phyloP scores from a whole-genome alignment of 2,888 invertebrate genomes.

The Pristionchus fissidentatus region DNA sequence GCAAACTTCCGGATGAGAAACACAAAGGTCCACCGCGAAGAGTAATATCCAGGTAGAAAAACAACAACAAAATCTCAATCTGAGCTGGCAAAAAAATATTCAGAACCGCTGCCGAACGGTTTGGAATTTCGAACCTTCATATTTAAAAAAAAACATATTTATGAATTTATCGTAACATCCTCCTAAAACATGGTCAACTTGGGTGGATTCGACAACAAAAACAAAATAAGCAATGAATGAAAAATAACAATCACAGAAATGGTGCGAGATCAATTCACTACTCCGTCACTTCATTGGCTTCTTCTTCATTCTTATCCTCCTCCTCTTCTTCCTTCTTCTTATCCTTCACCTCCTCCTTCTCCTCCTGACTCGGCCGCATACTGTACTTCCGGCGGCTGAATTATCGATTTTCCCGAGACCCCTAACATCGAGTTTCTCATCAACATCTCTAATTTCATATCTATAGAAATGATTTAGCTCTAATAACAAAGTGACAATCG shows the following conservation, averaged over 20 bases:
- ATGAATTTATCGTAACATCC: conserved; percentile 7
- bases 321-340: conserved; percentile 44
- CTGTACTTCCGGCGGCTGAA: conserved; percentile 59
- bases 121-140: background rate
- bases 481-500: too few species aligned
- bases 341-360: conserved; percentile 46
- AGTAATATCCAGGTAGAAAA: background rate
- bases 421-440: too few species aligned
- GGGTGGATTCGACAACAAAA: background rate
- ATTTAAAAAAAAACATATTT: background rate
- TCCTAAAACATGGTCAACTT: conserved; percentile 26
- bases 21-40: too few species aligned
- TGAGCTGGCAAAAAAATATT: background rate
- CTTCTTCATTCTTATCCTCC: background rate
- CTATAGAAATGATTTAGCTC: too few species aligned
- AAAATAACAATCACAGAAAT: background rate
- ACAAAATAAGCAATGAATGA: background rate
- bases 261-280: background rate
- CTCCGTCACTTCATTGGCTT: conserved; percentile 10
- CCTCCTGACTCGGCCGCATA: conserved; percentile 51
- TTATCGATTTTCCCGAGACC: background rate
- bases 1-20: too few species aligned
- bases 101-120: background rate
- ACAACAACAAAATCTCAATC: conserved; percentile 3
- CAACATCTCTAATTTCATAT: too few species aligned